Evolutionary conservation across 2,888 invertebrate genomes (phyloP).

Genomic region (Ichneumoninae sp.): DNA sequence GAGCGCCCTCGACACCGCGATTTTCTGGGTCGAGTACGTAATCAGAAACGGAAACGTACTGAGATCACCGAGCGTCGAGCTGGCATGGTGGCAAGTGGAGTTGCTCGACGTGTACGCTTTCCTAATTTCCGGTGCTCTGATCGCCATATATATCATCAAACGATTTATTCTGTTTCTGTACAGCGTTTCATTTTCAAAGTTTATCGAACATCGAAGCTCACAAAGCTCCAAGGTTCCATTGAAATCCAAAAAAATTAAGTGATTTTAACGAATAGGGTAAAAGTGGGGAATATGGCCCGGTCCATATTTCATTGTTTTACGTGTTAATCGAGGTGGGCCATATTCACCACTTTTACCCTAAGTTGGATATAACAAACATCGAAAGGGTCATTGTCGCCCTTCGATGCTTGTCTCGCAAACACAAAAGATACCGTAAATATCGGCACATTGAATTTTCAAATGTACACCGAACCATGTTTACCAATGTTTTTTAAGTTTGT

Average conservation of each 20-base stretch:
- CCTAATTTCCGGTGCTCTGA: conserved; percentile 4
- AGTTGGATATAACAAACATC: background rate
- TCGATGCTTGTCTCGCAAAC: background rate
- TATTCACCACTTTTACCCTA: no score
- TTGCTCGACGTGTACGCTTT: conserved; percentile 75
- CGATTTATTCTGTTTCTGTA: background rate
- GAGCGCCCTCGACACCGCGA: conserved; percentile 86
- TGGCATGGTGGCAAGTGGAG: conserved; percentile 75
- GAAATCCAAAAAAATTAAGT: conserved; percentile 13
- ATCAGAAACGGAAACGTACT: conserved; percentile 69
- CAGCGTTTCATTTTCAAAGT: background rate
- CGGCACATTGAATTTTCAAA: background rate
- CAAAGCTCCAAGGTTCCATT: background rate
- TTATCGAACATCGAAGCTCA: no score
- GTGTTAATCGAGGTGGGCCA: no score
- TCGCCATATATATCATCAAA: conserved; percentile 38
- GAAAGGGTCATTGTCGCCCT: background rate
- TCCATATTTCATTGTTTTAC: no score
- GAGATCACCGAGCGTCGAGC: conserved; percentile 73
- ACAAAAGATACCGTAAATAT: background rate
- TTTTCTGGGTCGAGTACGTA: conserved; percentile 89
- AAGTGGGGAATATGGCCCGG: no score
- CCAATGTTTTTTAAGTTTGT: background rate
- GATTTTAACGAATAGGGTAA: background rate
- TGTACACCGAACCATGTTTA: background rate